Evolutionary conservation across 1,140 invertebrate genomes (phyloP).

Genomic region (Leptonema lineaticorne): DNA sequence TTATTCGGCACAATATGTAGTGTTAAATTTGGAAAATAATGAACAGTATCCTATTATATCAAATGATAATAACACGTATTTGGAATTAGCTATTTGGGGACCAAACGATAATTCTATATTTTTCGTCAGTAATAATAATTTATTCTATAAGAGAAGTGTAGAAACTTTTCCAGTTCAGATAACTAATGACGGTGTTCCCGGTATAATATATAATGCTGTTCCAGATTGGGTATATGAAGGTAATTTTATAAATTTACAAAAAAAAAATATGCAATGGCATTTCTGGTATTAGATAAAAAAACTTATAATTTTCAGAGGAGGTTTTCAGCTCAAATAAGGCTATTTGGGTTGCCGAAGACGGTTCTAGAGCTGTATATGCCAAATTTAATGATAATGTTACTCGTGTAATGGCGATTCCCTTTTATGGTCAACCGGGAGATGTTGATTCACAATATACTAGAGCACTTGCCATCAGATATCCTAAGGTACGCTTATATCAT

Average conservation of each 20-base stretch:
- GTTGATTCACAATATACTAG: constrained; percentile 68
- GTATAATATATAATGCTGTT: constrained; percentile 74
- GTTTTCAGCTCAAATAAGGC: constrained; percentile 77
- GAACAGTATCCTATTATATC: constrained; percentile 44
- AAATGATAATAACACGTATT: constrained; percentile 50
- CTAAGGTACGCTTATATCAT: constrained; percentile 78
- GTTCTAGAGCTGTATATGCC: constrained; percentile 71
- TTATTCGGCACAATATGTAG: constrained; percentile 55
- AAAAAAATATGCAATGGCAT: constrained; percentile 3
- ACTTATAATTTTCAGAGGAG: constrained; percentile 75
- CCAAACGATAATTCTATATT: constrained; percentile 69
- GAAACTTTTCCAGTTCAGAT: constrained; percentile 53
- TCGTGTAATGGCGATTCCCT: constrained; percentile 64
- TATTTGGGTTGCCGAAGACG: constrained; percentile 80
- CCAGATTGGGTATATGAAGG: constrained; percentile 79
- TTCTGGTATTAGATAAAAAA: background rate
- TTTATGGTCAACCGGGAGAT: constrained; percentile 70
- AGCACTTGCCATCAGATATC: constrained; percentile 74
- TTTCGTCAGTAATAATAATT: constrained; percentile 79
- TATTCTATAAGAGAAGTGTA: constrained; percentile 64
- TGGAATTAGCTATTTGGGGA: constrained; percentile 72
- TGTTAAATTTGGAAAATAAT: constrained; percentile 52
- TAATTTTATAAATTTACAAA: constrained; percentile 40
- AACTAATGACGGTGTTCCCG: constrained; percentile 61
- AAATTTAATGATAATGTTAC: constrained; percentile 76